phyloP scores from a whole-genome alignment of 2,888 invertebrate species.

The Drosophila yooni region DNA sequence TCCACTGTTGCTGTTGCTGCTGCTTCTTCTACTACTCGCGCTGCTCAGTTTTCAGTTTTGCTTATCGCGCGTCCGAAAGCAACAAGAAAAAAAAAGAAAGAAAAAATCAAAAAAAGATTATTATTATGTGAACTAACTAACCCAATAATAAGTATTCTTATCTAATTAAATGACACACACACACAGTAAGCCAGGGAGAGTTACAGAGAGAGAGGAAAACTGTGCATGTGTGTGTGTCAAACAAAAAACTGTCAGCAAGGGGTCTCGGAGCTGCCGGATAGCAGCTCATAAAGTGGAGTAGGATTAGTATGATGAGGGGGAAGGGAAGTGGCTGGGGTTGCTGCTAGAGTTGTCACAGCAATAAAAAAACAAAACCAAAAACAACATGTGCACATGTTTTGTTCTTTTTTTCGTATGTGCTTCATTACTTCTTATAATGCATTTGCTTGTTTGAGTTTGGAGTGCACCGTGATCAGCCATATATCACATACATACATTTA shows the following conservation, averaged over 20 bases:
- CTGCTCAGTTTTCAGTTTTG: conserved; percentile 46
- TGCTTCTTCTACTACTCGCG: conserved; percentile 25
- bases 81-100: conserved; percentile 30
- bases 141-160: conserved; percentile 79
- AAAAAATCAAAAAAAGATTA: conserved; percentile 45
- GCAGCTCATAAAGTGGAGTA: conserved; percentile 41
- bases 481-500: conserved; percentile 3
- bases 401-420: background rate
- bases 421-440: conserved; percentile 28
- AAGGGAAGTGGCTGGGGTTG: background rate
- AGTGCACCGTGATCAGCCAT: conserved; percentile 26
- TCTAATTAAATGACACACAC: conserved; percentile 72
- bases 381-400: conserved; percentile 42
- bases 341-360: conserved; percentile 9
- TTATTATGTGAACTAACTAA: conserved; percentile 77
- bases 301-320: background rate
- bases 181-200: background rate
- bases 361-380: conserved; percentile 8
- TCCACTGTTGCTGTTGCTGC: conserved; percentile 2
- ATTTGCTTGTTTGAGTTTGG: conserved; percentile 24
- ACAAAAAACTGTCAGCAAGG: conserved; percentile 67
- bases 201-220: background rate
- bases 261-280: conserved; percentile 53
- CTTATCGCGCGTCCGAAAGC: conserved; percentile 62
- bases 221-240: conserved; percentile 25